phyloP scores from a whole-genome alignment of 2,888 invertebrate species.

The Sussaba pulchella region DNA sequence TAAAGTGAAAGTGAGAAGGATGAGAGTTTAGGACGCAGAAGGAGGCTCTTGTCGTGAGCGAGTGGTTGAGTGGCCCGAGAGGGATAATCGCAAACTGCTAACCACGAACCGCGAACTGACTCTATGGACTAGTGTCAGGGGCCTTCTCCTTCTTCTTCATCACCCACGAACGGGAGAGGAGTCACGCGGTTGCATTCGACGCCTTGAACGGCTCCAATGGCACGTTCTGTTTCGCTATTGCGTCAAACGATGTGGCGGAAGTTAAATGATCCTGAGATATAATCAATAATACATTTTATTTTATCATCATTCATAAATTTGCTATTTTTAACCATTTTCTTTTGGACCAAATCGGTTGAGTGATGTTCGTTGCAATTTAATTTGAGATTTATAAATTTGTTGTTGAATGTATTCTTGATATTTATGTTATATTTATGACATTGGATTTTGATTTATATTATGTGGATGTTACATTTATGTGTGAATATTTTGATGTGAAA shows the following conservation, averaged over 20 bases:
- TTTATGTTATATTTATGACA: no score
- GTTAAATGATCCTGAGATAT: no score
- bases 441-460: no score
- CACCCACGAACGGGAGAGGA: conserved; percentile 2
- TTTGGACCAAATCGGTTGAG: no score
- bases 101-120: conserved; percentile 4
- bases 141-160: conserved; percentile 40
- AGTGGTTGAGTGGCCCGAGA: conserved; percentile 38
- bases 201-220: conserved; percentile 49
- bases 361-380: no score
- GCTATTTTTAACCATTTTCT: no score
- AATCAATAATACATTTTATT: background rate
- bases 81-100: conserved; percentile 26
- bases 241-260: background rate
- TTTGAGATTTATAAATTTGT: no score
- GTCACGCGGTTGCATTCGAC: conserved; percentile 30
- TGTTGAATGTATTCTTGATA: no score
- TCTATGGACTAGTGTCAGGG: conserved; percentile 29
- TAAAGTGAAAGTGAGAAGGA: conserved; percentile 78
- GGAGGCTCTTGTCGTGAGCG: conserved; percentile 35
- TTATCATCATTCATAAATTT: no score
- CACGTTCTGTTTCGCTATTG: conserved; percentile 25
- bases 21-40: conserved; percentile 72
- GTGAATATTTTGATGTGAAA: no score
- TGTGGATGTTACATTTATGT: no score